Conservation (phyloP, 92 coral and sea anemone species). For the Umimayanthus kanabou region DNA sequence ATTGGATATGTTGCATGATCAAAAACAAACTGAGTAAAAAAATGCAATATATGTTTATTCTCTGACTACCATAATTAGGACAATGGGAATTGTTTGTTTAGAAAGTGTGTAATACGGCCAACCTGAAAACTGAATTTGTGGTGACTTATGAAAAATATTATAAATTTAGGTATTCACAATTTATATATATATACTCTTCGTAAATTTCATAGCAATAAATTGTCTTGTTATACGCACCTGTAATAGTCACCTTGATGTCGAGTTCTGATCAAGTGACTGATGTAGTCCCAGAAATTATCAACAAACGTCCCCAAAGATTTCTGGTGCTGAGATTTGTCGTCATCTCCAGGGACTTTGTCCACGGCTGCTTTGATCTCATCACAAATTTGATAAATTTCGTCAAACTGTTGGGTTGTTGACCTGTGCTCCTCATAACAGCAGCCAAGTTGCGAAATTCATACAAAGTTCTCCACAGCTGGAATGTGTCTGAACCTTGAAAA, state of each 20-base stretch:
- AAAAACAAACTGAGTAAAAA: too few relatives aligned
- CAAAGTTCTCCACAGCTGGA: constrained; percentile 46
- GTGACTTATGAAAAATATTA: too few relatives aligned
- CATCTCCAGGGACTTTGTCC: background rate
- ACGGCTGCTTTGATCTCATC: background rate
- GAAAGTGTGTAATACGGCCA: too few relatives aligned
- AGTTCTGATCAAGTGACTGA: background rate
- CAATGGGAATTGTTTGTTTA: too few relatives aligned
- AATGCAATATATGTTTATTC: too few relatives aligned
- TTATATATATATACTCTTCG: too few relatives aligned
- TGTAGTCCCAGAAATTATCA: background rate
- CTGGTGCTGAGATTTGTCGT: background rate
- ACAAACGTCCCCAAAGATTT: background rate
- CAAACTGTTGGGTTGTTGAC: background rate
- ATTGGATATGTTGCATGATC: too few relatives aligned
- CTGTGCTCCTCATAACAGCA: constrained; percentile 31
- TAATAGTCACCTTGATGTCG: background rate
- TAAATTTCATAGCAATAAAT: too few relatives aligned
- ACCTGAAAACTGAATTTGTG: too few relatives aligned
- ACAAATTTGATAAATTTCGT: background rate
- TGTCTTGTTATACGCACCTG: background rate
- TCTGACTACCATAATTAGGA: too few relatives aligned
- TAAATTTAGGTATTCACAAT: too few relatives aligned
- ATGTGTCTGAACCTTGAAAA: constrained; percentile 35
- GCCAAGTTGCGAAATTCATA: constrained; percentile 42